Percentiles rank a stretch among this genome's conserved stretches.
Conservation (phyloP, 1,140 invertebrate genomes). For the Steinernema khuongi region DNA sequence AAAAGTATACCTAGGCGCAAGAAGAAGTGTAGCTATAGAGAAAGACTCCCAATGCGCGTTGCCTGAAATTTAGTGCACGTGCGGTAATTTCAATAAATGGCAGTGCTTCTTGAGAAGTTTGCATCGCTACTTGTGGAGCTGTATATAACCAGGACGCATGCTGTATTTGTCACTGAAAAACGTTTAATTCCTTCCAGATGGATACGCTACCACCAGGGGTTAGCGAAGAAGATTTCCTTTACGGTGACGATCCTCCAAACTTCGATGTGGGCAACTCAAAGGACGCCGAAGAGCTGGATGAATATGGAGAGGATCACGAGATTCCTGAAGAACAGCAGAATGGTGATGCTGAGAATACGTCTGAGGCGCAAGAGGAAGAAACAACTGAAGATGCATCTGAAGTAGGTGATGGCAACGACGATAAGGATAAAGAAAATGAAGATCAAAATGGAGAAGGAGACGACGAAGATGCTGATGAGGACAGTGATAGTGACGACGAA, state of each 20-base stretch:
- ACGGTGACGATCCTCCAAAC: background rate
- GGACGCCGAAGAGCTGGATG: background rate
- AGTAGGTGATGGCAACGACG: background rate
- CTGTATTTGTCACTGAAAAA: too few species aligned
- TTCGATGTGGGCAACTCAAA: background rate
- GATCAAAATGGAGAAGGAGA: constrained; percentile 4
- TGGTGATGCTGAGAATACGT: background rate
- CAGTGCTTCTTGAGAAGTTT: too few species aligned
- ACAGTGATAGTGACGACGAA: background rate
- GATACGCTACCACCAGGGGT: too few species aligned
- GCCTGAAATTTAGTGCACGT: too few species aligned
- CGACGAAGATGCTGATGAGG: constrained; percentile 16
- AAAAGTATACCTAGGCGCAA: too few species aligned
- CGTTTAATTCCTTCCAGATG: too few species aligned
- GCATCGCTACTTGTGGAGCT: too few species aligned
- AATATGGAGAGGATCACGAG: background rate
- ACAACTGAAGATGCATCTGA: background rate
- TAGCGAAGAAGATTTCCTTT: too few species aligned
- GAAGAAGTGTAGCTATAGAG: too few species aligned
- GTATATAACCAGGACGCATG: too few species aligned
- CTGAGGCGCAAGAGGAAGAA: background rate
- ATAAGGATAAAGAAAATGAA: background rate
- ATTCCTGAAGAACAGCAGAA: background rate
- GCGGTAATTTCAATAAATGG: too few species aligned
- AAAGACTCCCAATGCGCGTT: too few species aligned